Conservation (phyloP, 1,140 invertebrate genomes). For the Halictus rubicundus region DNA sequence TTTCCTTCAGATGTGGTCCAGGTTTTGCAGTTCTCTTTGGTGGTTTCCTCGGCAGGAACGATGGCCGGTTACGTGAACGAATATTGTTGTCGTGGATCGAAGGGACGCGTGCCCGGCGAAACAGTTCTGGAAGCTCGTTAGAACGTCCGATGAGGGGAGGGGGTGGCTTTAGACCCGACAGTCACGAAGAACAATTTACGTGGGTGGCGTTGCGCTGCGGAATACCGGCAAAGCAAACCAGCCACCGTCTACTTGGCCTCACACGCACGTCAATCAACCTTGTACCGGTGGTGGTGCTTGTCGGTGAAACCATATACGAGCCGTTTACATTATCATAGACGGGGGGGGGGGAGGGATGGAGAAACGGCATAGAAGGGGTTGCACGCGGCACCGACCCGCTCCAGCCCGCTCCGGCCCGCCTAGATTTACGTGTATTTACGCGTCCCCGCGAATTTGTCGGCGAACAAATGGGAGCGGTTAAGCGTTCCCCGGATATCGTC, state of each 20-base stretch:
- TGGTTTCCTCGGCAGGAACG: too few species aligned
- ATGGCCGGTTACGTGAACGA: too few species aligned
- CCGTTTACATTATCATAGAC: constrained; percentile 43
- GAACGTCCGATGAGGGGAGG: constrained; percentile 41
- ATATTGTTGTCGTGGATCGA: background rate
- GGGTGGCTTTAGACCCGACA: constrained; percentile 58
- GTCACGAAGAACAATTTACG: constrained; percentile 69
- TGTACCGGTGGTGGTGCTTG: constrained; percentile 28
- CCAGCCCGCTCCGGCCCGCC: background rate
- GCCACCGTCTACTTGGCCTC: constrained; percentile 52
- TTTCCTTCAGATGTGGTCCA: too few species aligned
- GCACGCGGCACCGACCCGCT: background rate
- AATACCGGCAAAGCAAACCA: constrained; percentile 57
- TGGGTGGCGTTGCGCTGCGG: constrained; percentile 54
- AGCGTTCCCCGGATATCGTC: constrained; percentile 44
- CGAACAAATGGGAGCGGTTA: constrained; percentile 48
- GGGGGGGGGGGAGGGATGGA: background rate
- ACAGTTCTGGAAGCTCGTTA: constrained; percentile 59
- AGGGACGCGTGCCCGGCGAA: background rate
- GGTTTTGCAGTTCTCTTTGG: too few species aligned
- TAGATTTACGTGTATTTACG: constrained; percentile 47
- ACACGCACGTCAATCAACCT: constrained; percentile 62
- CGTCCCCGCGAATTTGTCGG: constrained; percentile 45
- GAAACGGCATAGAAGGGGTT: background rate
- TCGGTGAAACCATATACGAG: constrained; percentile 40